Evolutionary conservation across 37 sponge, comb jelly and placozoan species (phyloP).

Genomic region (Beroe ovata): DNA sequence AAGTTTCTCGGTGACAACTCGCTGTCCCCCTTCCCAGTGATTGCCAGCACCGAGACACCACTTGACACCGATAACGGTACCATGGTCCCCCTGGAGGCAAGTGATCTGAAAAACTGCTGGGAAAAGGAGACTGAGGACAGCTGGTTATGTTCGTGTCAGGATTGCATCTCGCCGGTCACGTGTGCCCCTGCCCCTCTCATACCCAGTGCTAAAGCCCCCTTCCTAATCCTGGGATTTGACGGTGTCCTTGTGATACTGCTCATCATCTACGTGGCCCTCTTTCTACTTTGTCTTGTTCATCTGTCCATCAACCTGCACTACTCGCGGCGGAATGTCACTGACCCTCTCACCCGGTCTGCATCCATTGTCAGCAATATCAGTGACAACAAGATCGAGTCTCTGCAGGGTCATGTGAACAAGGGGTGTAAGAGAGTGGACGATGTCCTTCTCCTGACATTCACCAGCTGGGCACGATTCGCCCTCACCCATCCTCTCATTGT

Average conservation of each 20-base stretch:
- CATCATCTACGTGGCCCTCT: constrained; percentile 46
- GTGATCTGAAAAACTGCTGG: constrained; percentile 23
- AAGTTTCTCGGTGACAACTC: constrained; percentile 50
- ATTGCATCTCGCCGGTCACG: constrained; percentile 13
- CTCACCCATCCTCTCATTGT: constrained; percentile 13
- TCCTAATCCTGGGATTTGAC: constrained; percentile 58
- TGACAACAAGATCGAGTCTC: constrained; percentile 2
- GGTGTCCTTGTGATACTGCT: constrained; percentile 44
- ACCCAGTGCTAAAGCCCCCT: constrained; percentile 26
- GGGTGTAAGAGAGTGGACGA: constrained; percentile 34
- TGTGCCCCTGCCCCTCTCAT: constrained; percentile 25
- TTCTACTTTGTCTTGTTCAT: constrained; percentile 35
- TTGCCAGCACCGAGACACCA: not conserved
- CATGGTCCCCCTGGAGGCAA: constrained; percentile 1
- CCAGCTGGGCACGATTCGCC: constrained; percentile 48
- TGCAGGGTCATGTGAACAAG: constrained; percentile 27
- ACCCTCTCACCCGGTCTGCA: constrained; percentile 47
- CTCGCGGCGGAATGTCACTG: not conserved
- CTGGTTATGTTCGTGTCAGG: constrained; percentile 60
- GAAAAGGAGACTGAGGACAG: constrained; percentile 50
- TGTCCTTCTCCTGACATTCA: not conserved
- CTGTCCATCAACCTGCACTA: constrained; percentile 63
- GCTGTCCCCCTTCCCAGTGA: constrained; percentile 38
- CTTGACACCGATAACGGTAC: constrained; percentile 34
- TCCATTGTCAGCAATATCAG: constrained; percentile 62